These are phyloP conservation scores for Leptinotarsa defecta DNA, from an alignment of 1,140 invertebrate genomes.

Conservation along the genomic window DNA sequence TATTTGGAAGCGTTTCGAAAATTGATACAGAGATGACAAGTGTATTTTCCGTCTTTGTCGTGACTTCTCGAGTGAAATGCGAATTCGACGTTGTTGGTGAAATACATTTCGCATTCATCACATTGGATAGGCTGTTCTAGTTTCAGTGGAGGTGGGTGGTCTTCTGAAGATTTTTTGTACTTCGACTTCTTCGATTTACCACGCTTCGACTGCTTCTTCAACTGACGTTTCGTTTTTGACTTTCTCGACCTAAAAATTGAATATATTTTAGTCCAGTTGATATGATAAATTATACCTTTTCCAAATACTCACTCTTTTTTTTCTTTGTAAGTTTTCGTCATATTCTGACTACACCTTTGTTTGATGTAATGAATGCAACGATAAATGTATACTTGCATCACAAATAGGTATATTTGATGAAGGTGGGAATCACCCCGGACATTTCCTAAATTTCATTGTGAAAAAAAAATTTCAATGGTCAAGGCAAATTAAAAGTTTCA, in stretches of 20 bases:
- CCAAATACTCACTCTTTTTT: constrained; percentile 6
- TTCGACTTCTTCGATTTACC: constrained; percentile 41
- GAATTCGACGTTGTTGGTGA: constrained; percentile 41
- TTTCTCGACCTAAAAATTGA: background rate
- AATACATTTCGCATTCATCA: constrained; percentile 44
- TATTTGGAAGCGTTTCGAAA: constrained; percentile 50
- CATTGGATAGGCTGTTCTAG: constrained; percentile 41
- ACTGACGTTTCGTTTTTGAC: background rate
- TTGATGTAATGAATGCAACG: no score
- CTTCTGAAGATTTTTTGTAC: constrained; percentile 39
- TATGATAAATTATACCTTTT: background rate
- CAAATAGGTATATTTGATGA: background rate
- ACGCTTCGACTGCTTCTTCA: constrained; percentile 26
- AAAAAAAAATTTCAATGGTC: no score
- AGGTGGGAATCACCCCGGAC: background rate
- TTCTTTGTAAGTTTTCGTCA: background rate
- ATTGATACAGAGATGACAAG: constrained; percentile 58
- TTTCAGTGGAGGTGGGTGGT: constrained; percentile 62
- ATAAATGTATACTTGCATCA: background rate
- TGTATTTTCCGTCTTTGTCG: constrained; percentile 57
- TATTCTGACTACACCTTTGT: background rate
- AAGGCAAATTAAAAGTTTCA: no score
- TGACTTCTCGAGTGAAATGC: constrained; percentile 53
- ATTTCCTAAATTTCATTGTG: background rate
- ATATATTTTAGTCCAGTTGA: background rate